These are phyloP conservation scores for Anas bernieri DNA, from an alignment of 2,797 vertebrate genomes.

Conservation along the genomic window DNA sequence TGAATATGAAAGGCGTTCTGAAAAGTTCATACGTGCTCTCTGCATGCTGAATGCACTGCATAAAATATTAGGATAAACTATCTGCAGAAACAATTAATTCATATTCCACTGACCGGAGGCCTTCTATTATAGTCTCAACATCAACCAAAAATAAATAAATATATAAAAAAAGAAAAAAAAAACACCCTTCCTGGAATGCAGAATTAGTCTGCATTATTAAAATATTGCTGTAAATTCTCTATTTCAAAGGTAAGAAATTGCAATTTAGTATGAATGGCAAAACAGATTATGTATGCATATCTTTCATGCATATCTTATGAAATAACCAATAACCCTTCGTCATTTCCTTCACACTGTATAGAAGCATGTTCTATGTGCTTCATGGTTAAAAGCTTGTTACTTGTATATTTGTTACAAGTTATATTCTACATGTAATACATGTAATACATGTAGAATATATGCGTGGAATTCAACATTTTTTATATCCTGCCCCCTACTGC, in stretches of 20 bases:
- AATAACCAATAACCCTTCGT: neutral
- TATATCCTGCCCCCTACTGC: neutral
- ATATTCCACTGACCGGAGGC: slow-evolving; percentile 10
- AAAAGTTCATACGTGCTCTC: slow-evolving; percentile 26
- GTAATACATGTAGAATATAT: neutral
- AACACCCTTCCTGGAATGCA: neutral
- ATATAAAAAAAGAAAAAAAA: neutral
- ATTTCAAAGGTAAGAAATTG: neutral
- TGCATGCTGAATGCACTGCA: neutral
- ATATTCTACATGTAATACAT: too few relatives aligned
- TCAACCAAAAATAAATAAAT: neutral
- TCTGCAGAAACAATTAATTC: slow-evolving; percentile 57
- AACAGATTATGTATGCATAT: neutral
- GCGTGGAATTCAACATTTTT: neutral
- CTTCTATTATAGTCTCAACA: slow-evolving; percentile 1
- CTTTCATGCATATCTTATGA: neutral
- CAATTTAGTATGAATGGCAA: neutral
- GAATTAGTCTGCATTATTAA: neutral
- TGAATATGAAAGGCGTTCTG: slow-evolving; percentile 49
- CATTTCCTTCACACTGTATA: neutral
- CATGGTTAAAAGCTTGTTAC: neutral
- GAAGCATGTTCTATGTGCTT: neutral
- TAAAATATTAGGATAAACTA: slow-evolving; percentile 26
- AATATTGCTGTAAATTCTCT: neutral
- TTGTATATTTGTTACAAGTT: too few relatives aligned